phyloP scores from a whole-genome alignment of 2,797 vertebrate genomes.

The Mareca penelope region DNA sequence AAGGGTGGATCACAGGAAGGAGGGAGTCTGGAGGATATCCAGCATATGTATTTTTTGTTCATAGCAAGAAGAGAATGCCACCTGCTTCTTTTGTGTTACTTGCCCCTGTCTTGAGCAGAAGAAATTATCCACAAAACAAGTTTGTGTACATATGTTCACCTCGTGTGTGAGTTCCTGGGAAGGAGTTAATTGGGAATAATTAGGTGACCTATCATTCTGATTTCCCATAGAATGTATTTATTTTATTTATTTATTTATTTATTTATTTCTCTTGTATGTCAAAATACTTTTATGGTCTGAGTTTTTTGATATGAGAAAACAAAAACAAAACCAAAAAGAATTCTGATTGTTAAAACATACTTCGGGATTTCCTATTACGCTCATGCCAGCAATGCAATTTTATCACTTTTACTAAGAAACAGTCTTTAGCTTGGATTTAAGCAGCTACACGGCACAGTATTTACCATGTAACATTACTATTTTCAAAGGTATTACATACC shows the following conservation, averaged over 20 bases:
- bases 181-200: constrained; percentile 34
- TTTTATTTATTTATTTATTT: constrained; percentile 27
- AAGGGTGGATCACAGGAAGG: neutral
- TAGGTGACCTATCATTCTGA: neutral
- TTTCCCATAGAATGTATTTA: constrained; percentile 29
- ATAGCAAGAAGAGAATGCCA: neutral
- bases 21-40: neutral
- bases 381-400: neutral
- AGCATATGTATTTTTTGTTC: neutral
- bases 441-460: neutral
- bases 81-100: neutral
- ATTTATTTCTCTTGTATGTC: constrained; percentile 5
- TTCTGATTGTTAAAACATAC: neutral
- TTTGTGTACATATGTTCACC: neutral
- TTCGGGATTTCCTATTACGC: neutral
- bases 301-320: neutral
- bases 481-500: neutral
- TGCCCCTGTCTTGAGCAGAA: neutral
- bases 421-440: neutral
- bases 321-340: neutral
- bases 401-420: neutral
- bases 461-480: neutral
- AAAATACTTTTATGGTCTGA: constrained; percentile 10
- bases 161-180: neutral
- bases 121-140: neutral